Base-by-base conservation (phyloP, 2,888 invertebrate species). In the Escarpia spicata region DNA sequence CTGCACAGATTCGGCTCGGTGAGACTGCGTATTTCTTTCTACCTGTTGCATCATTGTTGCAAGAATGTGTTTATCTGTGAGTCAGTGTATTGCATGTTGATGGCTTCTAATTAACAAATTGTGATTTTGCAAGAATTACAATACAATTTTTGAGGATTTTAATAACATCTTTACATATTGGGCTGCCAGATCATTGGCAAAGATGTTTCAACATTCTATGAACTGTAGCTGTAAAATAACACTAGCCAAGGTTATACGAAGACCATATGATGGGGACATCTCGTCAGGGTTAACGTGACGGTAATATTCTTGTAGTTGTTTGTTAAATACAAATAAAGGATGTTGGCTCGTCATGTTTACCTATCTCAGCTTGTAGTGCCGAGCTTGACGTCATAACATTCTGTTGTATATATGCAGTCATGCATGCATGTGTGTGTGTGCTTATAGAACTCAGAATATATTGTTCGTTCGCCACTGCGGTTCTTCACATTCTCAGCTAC, bases 1-100 rank as follows among this genome's bases (percentile, higher is more conserved):
- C 98, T 98, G 96, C 98, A 98, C 96, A 98, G 98, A 97, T 98
- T 98, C 96, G 98, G 98, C 96, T 98, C 98, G 97, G 98, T 98
- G 97, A 98, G 98, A 75, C 75, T 75, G 75, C 75, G 19, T n/a
- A 75, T 26, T 75, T 75, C 75, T 75, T 75, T 75, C 75, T 75
- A 75, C 15, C 19, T 6, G 3, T 15, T 19, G 75, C 15, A 75
- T 75, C 75, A 26, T 6, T 75, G n/a, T n/a, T 75, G 75, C 75
- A 75, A 75, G 75, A 75, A 3, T 52, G 3, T 52, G 37, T 52
- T 9, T 52, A 52, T 52, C 52, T 75, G 75, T 75, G 75, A 75
- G 75, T 75, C 75, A n/a, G 75, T 75, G 75, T 75, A 75, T n/a
- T 75, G 26, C 26, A 75, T 26, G 75, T 15, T 52, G 2, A 52